These are phyloP conservation scores for Centropristis striata DNA, from an alignment of 2,113 vertebrate genomes.

Conservation along the genomic window DNA sequence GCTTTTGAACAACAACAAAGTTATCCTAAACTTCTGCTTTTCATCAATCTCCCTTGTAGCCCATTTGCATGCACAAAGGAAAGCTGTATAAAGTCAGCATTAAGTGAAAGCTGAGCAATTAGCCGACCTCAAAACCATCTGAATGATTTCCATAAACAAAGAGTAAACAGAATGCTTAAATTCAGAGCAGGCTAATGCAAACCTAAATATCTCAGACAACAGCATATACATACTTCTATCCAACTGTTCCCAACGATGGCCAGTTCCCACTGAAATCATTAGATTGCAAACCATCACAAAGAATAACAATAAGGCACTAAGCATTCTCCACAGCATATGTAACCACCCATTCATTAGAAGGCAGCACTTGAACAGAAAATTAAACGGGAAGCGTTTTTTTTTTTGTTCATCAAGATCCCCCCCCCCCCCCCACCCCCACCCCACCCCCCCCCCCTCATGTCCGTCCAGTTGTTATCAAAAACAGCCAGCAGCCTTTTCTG, in stretches of 20 bases:
- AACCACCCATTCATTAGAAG: slow-evolving; percentile 43
- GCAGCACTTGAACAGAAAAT: slow-evolving; percentile 37
- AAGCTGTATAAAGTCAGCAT: slow-evolving; percentile 6
- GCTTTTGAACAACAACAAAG: slow-evolving; percentile 14
- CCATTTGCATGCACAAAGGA: slow-evolving; percentile 43
- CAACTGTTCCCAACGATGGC: slow-evolving; percentile 44
- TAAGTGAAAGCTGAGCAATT: slow-evolving; percentile 28
- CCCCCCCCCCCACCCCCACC: slow-evolving; percentile 41
- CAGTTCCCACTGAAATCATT: slow-evolving; percentile 30
- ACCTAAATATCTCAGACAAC: slow-evolving; percentile 7
- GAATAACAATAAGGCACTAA: slow-evolving; percentile 53
- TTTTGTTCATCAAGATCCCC: slow-evolving; percentile 53
- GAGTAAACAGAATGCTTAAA: slow-evolving; percentile 20
- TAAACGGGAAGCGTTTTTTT: slow-evolving; percentile 3
- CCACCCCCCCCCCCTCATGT: slow-evolving; percentile 33
- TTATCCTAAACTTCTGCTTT: slow-evolving; percentile 19
- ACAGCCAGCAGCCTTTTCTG: slow-evolving; percentile 68
- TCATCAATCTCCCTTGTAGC: slow-evolving; percentile 20
- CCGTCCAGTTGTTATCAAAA: slow-evolving; percentile 64
- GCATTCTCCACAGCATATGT: slow-evolving; percentile 33
- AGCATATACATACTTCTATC: slow-evolving; percentile 17
- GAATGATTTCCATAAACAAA: slow-evolving; percentile 23
- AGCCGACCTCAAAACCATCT: slow-evolving; percentile 22
- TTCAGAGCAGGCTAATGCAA: slow-evolving; percentile 5
- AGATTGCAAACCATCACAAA: slow-evolving; percentile 46